phyloP scores from a whole-genome alignment of 1,140 invertebrate species.

The Drosophila paulistorum region DNA sequence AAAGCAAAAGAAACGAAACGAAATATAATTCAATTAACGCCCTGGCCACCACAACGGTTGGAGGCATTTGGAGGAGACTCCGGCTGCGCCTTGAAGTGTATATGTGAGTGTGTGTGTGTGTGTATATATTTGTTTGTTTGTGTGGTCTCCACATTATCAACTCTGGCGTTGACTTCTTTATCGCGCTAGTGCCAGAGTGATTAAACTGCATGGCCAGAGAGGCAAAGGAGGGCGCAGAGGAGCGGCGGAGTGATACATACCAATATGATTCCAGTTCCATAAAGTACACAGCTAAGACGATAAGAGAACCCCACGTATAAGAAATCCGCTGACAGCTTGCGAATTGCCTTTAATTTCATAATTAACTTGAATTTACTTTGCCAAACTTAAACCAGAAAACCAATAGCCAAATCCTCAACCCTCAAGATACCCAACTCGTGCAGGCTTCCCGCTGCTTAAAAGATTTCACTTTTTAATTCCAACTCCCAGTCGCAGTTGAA shows the following conservation, averaged over 20 bases:
- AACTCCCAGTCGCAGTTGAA: conserved; percentile 15
- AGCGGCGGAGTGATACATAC: conserved; percentile 10
- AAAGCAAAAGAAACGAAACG: conserved; percentile 33
- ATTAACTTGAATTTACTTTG: conserved; percentile 55
- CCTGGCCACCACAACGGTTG: conserved; percentile 15
- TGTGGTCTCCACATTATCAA: conserved; percentile 37
- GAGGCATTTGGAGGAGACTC: conserved; percentile 7
- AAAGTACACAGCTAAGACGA: conserved; percentile 26
- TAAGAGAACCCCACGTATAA: conserved; percentile 52
- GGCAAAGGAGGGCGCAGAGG: conserved; percentile 1
- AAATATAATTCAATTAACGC: conserved; percentile 70
- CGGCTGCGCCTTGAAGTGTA: conserved; percentile 6
- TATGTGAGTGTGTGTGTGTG: background rate
- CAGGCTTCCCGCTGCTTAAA: conserved; percentile 44
- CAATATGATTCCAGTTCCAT: conserved; percentile 1
- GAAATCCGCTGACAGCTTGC: conserved; percentile 37
- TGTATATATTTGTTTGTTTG: background rate
- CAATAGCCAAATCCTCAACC: conserved; percentile 4
- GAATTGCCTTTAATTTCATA: conserved; percentile 67
- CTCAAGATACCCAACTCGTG: conserved; percentile 33
- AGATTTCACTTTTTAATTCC: conserved; percentile 48
- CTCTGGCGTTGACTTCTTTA: conserved; percentile 55
- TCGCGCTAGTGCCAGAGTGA: conserved; percentile 44
- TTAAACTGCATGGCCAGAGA: conserved; percentile 43
- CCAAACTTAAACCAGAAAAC: conserved; percentile 31